A percentile compares a stretch with the other conserved stretches of the same genome.
These are phyloP conservation scores for Phortica variegata DNA, from an alignment of 1,140 invertebrate species.

Conservation along the genomic window DNA sequence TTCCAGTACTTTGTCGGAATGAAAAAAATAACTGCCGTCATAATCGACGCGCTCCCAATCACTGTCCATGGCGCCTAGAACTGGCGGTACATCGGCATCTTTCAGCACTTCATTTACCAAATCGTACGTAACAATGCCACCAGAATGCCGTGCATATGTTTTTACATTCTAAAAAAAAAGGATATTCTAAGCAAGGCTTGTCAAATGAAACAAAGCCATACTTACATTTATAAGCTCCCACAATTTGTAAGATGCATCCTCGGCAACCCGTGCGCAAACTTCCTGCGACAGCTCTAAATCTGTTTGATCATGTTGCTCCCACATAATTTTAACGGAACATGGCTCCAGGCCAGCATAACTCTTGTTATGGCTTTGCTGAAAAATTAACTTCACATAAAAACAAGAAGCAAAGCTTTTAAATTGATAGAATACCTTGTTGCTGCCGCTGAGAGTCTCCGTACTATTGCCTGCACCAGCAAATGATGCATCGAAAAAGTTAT, in stretches of 20 bases:
- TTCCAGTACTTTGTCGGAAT: constrained; percentile 49
- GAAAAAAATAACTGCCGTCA: constrained; percentile 49
- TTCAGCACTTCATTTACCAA: constrained; percentile 55
- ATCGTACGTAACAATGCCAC: constrained; percentile 47
- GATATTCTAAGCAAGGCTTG: neutral
- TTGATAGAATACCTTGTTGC: no score
- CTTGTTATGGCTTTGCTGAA: constrained; percentile 35
- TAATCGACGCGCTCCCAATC: constrained; percentile 54
- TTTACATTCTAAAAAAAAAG: constrained; percentile 38
- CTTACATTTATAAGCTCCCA: constrained; percentile 53
- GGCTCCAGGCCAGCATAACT: constrained; percentile 49
- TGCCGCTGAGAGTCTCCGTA: no score
- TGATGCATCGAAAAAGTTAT: constrained; percentile 42
- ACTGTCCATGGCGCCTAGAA: constrained; percentile 49
- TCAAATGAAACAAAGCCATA: neutral
- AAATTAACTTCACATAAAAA: neutral
- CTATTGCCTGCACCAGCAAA: constrained; percentile 25
- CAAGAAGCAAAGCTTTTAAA: no score
- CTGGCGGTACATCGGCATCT: constrained; percentile 46
- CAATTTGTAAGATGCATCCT: constrained; percentile 54
- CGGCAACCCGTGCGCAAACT: constrained; percentile 44
- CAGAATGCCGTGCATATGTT: constrained; percentile 48
- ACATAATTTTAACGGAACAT: constrained; percentile 49
- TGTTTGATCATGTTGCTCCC: constrained; percentile 55
- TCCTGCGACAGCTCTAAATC: constrained; percentile 49